Base-by-base conservation (phyloP, 2,797 vertebrate species). In the Spea hammondii region DNA sequence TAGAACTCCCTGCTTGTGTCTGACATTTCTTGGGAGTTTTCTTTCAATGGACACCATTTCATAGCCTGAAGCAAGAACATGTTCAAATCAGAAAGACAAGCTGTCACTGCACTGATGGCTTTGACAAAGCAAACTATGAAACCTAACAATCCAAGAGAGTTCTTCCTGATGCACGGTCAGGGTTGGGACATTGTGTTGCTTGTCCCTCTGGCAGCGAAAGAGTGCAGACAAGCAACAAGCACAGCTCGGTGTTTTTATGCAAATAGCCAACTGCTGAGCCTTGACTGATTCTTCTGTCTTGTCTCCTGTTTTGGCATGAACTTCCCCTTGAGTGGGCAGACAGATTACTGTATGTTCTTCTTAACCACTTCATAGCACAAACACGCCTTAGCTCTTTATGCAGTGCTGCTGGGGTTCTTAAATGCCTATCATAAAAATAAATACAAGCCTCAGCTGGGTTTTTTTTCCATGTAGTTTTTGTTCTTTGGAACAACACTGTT, bases 61-160 rank as follows among this genome's bases (percentile, higher is more conserved):
- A 65, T 53, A 13, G 73, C 64, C 73, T 74, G 5, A n/a, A 62
- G 59, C 59, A 65, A 74, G 49, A 66, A 65, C 49, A 12, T 65
- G 62, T 46, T 54, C 59, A 62, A 12, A 62, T 62, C 46, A 67
- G 49, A 48, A 44, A 67, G 13, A 57, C 44, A 50, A 66, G 57
- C 48, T 65, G 60, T 54, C 72, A 65, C 14, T 13, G 65, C 13
- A 67, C 46, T 67, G 65, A 67, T 48, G 65, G 45, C 65, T 48
- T 67, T 67, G 65, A 67, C 65, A 67, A 67, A 49, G 44, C 10
- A 48, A 9, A 47, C 65, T 49, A 67, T 46, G 65, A 67, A 67
- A 49, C 12, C 13, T n/a, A 67, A 67, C 65, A 46, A 67, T 67
- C 59, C 32, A 4, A 11, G 12, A 62, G 59, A 62, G 59, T 6